Percentiles rank a stretch among this genome's conserved stretches.
Evolutionary conservation across 2,797 vertebrate genomes (phyloP).

Genomic region (Apogon talboti): DNA sequence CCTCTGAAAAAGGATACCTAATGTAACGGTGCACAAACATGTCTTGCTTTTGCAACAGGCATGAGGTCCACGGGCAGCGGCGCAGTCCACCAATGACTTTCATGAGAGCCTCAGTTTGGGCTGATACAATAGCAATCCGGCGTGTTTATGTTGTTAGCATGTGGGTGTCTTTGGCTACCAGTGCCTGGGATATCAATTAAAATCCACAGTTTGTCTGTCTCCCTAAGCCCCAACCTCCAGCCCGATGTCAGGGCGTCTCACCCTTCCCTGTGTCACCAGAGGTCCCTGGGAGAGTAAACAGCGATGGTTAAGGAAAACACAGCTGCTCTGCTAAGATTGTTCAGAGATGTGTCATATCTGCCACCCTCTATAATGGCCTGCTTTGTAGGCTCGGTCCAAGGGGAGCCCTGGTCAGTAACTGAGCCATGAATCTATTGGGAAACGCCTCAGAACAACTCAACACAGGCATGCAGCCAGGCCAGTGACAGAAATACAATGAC

Average conservation of each 20-base stretch:
- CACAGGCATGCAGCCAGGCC: conserved; percentile 51
- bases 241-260: conserved; percentile 72
- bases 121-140: conserved; percentile 94
- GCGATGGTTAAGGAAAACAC: conserved; percentile 94
- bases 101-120: conserved; percentile 88
- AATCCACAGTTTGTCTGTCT: conserved; percentile 80
- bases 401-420: conserved; percentile 71
- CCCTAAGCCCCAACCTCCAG: conserved; percentile 68
- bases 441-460: conserved; percentile 66
- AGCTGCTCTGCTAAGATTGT: conserved; percentile 90
- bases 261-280: conserved; percentile 87
- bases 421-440: conserved; percentile 77
- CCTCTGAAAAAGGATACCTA: conserved; percentile 98
- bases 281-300: conserved; percentile 92
- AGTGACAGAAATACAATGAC: conserved; percentile 62
- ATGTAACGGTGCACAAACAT: conserved; percentile 97
- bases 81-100: conserved; percentile 85
- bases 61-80: conserved; percentile 90
- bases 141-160: conserved; percentile 94
- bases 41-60: conserved; percentile 96
- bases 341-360: conserved; percentile 90
- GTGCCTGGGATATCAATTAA: conserved; percentile 99
- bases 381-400: conserved; percentile 73
- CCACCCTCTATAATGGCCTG: conserved; percentile 81
- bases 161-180: conserved; percentile 92